These are phyloP conservation scores for Paralinhomoeus sp. DNA, from an alignment of 2,888 invertebrate genomes.

Conservation along the genomic window DNA sequence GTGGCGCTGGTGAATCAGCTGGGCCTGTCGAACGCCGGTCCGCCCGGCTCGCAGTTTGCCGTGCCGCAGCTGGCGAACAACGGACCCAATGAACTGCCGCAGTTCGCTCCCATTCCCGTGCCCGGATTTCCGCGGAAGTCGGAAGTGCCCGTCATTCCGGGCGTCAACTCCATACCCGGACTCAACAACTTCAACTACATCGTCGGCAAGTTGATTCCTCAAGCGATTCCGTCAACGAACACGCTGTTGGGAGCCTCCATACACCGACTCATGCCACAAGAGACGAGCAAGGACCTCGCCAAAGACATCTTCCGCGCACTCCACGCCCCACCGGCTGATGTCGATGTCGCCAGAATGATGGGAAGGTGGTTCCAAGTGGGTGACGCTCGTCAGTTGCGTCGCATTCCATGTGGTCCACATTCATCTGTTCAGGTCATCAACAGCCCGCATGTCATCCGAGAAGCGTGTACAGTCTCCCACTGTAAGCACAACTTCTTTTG, in stretches of 20 bases:
- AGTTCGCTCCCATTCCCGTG: constrained; percentile 23
- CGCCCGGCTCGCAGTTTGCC: no score
- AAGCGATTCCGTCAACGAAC: constrained; percentile 25
- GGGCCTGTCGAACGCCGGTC: no score
- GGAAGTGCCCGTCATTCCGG: constrained; percentile 23
- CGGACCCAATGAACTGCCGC: no score
- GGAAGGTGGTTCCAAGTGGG: constrained; percentile 26
- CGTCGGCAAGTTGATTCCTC: constrained; percentile 24
- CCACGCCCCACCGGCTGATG: constrained; percentile 23
- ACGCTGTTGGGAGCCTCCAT: constrained; percentile 24
- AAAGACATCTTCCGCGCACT: constrained; percentile 23
- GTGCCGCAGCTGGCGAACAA: no score
- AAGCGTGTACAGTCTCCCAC: constrained; percentile 26
- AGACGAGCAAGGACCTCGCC: constrained; percentile 23
- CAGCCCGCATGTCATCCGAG: constrained; percentile 25
- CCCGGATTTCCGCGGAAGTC: constrained; percentile 21
- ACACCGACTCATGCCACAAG: constrained; percentile 19
- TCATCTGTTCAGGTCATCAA: constrained; percentile 22
- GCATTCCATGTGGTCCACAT: no score
- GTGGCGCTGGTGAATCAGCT: no score
- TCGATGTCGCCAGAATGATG: constrained; percentile 26
- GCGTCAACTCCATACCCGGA: constrained; percentile 26
- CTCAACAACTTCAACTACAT: constrained; percentile 26
- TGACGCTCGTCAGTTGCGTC: no score
- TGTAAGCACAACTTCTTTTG: no score